Base-by-base conservation (phyloP, 2,113 vertebrate genomes). In the Tupaia tana region DNA sequence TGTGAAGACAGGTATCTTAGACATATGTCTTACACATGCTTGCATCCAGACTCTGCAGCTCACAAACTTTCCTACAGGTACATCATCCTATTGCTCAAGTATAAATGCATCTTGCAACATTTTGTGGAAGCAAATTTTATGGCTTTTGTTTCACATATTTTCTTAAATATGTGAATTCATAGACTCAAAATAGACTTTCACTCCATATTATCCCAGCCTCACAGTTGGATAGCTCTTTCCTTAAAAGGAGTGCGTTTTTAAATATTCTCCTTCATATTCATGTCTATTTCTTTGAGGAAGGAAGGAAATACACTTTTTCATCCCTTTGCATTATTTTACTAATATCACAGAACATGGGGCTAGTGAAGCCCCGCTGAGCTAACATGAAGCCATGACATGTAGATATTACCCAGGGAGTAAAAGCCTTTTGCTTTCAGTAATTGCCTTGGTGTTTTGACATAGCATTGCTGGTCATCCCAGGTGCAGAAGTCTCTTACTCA, bases 121-220 rank as follows among this genome's bases (percentile, higher is more conserved):
- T 78, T 88, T 34, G 82, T 64, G 56, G 25, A 81, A 61, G 29
- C n/a, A 71, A 67, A 77, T 92, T 79, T 77, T 29, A 80, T 54
- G 22, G 25, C 52, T 78, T 83, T 54, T 90, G 63, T 14, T n/a
- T n/a, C n/a, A n/a, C n/a, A n/a, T n/a, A 34, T 69, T 93, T n/a
- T 69, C 86, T 69, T 78, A 66, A 96, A 78, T 80, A 92, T 80
- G 7, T 58, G 20, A 67, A 91, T 92, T 71, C 86, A 86, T 16
- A 95, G 78, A 74, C 43, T 92, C 34, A 86, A 81, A 96, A 54
- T 61, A 81, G 66, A 73, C 20, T 74, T 80, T 83, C 34, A 81
- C 0, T 92, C 15, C 9, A 4, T 29, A 87, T 83, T 71, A 95
- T 67, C 13, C 74, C 22, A 90, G 27, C 0, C 19, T 85, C 66